Evolutionary conservation across 2,888 invertebrate species (phyloP).

Genomic region (Sepiola atlantica): DNA sequence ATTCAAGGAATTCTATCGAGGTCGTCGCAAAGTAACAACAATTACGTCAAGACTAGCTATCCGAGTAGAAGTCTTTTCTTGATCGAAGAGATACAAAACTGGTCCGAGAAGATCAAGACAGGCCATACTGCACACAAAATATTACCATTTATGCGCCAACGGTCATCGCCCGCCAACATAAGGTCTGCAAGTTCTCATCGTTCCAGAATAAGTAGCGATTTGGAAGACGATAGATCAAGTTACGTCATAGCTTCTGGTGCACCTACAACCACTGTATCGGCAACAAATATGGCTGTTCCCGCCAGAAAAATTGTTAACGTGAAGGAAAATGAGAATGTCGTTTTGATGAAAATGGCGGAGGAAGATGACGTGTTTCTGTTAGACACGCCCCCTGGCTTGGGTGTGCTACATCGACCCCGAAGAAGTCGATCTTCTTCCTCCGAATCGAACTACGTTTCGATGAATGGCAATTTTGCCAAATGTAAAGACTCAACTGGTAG

Average conservation of each 20-base stretch:
- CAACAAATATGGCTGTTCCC: background rate
- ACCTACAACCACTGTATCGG: background rate
- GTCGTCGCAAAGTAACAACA: background rate
- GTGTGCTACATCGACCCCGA: background rate
- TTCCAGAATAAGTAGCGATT: background rate
- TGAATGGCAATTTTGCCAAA: background rate
- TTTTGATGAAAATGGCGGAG: background rate
- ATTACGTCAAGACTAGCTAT: background rate
- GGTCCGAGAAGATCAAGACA: background rate
- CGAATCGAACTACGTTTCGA: background rate
- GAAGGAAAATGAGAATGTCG: background rate
- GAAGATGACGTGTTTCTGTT: background rate
- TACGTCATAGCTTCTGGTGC: background rate
- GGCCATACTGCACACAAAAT: background rate
- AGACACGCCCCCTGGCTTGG: background rate
- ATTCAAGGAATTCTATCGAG: background rate
- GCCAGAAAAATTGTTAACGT: background rate
- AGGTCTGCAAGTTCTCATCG: background rate
- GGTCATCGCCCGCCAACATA: background rate
- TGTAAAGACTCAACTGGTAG: background rate
- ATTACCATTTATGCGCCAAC: background rate
- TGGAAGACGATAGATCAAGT: background rate
- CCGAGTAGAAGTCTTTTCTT: constrained; percentile 7
- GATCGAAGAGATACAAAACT: background rate
- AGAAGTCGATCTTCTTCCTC: background rate